phyloP scores from a whole-genome alignment of 35 echinoderm and acorn worm genomes.

The Holothuria glaberrima region DNA sequence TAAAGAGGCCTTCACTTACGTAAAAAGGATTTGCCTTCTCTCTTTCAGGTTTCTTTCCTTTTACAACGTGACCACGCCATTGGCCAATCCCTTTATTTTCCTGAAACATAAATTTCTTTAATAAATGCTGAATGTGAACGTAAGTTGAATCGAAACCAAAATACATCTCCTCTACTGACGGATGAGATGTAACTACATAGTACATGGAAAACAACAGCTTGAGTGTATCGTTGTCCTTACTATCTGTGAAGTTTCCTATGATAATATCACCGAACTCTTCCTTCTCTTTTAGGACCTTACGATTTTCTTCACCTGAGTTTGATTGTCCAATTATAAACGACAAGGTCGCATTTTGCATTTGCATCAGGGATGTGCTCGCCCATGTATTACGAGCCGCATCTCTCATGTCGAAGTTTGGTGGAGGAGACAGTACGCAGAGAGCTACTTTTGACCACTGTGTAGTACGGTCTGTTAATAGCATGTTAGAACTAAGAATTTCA shows the following conservation, averaged over 20 bases:
- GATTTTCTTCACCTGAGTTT: neutral
- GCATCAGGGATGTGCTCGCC: neutral
- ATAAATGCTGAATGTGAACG: slow-evolving; percentile 24
- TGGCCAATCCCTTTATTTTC: neutral
- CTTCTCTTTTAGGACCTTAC: neutral
- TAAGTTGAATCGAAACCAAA: slow-evolving; percentile 39
- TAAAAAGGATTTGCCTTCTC: slow-evolving; percentile 14
- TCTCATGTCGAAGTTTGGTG: neutral
- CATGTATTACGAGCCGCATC: neutral
- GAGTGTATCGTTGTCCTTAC: neutral
- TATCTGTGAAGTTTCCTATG: slow-evolving; percentile 39
- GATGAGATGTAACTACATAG: neutral
- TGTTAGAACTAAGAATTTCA: too few relatives aligned
- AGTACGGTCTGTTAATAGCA: too few relatives aligned
- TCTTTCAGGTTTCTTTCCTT: neutral
- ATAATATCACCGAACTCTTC: slow-evolving; percentile 27
- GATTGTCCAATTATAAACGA: slow-evolving; percentile 14
- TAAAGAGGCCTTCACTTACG: neutral
- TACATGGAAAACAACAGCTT: slow-evolving; percentile 34
- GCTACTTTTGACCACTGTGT: neutral
- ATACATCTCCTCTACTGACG: neutral
- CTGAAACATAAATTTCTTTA: neutral
- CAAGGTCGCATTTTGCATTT: neutral
- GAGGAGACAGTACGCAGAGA: slow-evolving; percentile 15
- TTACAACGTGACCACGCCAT: neutral